Conservation (phyloP, 64 coral and sea anemone genomes). For the Porites lutea region DNA sequence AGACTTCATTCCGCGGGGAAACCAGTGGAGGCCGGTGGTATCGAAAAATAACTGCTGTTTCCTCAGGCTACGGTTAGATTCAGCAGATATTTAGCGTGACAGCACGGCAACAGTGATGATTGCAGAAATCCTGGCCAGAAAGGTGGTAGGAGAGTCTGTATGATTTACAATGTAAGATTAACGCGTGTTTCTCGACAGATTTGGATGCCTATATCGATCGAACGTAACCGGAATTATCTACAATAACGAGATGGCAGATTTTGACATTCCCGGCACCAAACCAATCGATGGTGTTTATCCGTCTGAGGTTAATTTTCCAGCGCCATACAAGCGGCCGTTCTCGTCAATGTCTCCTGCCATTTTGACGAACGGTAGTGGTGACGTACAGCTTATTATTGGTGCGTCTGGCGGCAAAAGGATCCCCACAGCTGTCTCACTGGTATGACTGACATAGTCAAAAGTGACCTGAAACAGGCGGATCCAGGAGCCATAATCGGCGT, state of each 20-base stretch:
- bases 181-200: slow-evolving; percentile 42
- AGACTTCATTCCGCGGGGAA: too few species aligned
- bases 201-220: slow-evolving; percentile 87
- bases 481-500: too few species aligned
- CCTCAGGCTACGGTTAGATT: too few species aligned
- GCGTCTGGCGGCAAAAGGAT: slow-evolving; percentile 89
- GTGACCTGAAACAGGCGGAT: not conserved
- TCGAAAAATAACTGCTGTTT: too few species aligned
- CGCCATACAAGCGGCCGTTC: slow-evolving; percentile 82
- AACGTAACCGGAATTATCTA: slow-evolving; percentile 90
- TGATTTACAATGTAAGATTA: not conserved
- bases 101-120: too few species aligned
- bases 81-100: too few species aligned
- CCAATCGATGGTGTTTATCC: slow-evolving; percentile 56
- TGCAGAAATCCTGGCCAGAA: too few species aligned
- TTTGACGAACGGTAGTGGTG: slow-evolving; percentile 72
- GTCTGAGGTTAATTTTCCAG: slow-evolving; percentile 67
- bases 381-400: slow-evolving; percentile 72
- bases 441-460: slow-evolving; percentile 25
- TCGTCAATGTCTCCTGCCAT: slow-evolving; percentile 87
- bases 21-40: too few species aligned
- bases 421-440: slow-evolving; percentile 75
- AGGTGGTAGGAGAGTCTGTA: too few species aligned
- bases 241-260: slow-evolving; percentile 93
- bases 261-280: slow-evolving; percentile 57